Conservation (phyloP, 1,140 invertebrate species). For the Heliothis subflexa region DNA sequence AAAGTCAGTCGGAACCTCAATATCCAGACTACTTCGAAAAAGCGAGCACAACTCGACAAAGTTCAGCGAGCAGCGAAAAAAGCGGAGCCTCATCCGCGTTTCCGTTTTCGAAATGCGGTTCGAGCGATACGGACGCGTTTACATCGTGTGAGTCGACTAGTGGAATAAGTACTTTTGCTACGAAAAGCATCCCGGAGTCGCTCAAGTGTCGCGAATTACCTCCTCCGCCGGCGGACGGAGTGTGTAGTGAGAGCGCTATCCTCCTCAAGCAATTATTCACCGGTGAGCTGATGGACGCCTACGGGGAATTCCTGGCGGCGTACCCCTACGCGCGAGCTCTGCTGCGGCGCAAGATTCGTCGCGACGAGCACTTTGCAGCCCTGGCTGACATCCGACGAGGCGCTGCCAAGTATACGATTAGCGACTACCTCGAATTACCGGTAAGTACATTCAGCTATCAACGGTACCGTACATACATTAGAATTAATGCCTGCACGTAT, state of each 20-base stretch:
- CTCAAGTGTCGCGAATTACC: constrained; percentile 76
- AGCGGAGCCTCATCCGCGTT: constrained; percentile 81
- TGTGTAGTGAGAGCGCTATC: constrained; percentile 78
- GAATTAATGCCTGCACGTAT: constrained; percentile 39
- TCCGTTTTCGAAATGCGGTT: constrained; percentile 83
- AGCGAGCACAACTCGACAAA: constrained; percentile 75
- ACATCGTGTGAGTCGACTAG: constrained; percentile 81
- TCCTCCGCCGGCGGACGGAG: constrained; percentile 66
- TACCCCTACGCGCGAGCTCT: constrained; percentile 79
- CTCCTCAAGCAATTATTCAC: constrained; percentile 82
- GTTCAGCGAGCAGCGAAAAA: constrained; percentile 80
- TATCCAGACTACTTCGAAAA: constrained; percentile 80
- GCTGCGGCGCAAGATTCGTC: constrained; percentile 74
- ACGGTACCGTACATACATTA: constrained; percentile 35
- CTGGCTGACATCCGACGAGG: constrained; percentile 81
- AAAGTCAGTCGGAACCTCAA: constrained; percentile 76
- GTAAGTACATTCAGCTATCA: constrained; percentile 67
- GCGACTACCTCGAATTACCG: constrained; percentile 83
- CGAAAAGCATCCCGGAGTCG: constrained; percentile 72
- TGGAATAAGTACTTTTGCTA: constrained; percentile 73
- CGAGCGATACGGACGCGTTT: constrained; percentile 78
- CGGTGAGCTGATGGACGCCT: constrained; percentile 82
- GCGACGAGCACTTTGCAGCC: constrained; percentile 82
- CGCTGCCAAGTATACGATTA: constrained; percentile 80
- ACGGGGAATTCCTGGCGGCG: constrained; percentile 78